Conservation (phyloP, 2,113 vertebrate genomes). For the Pterophyllum scalare region DNA sequence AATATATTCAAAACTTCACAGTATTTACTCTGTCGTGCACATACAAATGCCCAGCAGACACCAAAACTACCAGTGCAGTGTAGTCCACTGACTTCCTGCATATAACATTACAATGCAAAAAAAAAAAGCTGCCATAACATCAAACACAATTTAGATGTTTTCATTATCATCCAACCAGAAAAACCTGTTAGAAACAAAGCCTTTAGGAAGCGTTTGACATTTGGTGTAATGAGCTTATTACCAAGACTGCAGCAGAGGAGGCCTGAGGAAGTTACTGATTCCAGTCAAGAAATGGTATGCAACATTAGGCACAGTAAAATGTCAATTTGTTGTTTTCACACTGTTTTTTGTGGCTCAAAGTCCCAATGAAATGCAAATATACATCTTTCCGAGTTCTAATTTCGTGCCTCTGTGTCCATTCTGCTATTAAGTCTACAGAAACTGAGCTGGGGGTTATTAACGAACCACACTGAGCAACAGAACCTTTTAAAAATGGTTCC, state of each 20-base stretch:
- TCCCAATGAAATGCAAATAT: neutral
- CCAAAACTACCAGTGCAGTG: neutral
- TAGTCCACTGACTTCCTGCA: neutral
- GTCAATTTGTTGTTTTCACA: neutral
- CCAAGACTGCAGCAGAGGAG: neutral
- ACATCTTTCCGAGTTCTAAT: neutral
- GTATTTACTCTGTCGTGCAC: accelerated
- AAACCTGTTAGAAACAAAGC: conserved; percentile 5
- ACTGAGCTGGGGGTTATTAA: accelerated
- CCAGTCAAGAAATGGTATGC: neutral
- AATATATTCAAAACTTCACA: neutral
- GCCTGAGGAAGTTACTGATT: neutral
- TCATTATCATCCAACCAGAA: neutral
- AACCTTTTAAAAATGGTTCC: neutral
- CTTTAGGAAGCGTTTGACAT: neutral
- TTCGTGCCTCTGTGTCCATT: neutral
- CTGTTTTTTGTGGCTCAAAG: neutral
- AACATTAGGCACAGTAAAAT: neutral
- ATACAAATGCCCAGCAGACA: neutral
- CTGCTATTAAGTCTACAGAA: neutral
- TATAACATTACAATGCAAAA: neutral
- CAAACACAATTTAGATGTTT: neutral
- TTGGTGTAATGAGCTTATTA: conserved; percentile 8
- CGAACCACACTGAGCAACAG: neutral
- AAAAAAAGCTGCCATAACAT: neutral